Evolutionary conservation across 2,888 invertebrate species (phyloP).

Genomic region (Suillia variegata): DNA sequence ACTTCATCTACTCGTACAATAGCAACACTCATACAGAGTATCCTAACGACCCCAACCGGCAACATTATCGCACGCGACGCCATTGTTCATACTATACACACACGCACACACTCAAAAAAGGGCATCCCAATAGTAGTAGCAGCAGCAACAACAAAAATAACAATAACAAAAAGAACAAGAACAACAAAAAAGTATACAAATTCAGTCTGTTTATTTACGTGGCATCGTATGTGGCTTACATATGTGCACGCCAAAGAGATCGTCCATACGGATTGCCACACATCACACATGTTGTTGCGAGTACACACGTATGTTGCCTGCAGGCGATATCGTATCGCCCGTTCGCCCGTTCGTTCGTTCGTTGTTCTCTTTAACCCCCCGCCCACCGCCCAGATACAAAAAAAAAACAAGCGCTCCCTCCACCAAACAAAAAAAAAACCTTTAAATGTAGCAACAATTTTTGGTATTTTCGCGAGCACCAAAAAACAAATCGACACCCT

Average conservation of each 20-base stretch:
- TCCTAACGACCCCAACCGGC: background rate
- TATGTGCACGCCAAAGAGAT: conserved; percentile 54
- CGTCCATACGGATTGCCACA: conserved; percentile 62
- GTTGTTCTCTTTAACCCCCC: background rate
- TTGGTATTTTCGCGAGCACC: background rate
- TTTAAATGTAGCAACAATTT: conserved; percentile 3
- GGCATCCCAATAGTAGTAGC: conserved; percentile 21
- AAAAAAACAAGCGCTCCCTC: background rate
- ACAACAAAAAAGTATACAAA: conserved; percentile 36
- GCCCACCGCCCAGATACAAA: background rate
- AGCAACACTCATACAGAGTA: background rate
- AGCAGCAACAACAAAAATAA: conserved; percentile 24
- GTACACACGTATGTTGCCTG: conserved; percentile 59
- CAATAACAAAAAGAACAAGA: no score
- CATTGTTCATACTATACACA: conserved; percentile 15
- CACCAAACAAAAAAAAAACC: background rate
- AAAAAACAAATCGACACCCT: background rate
- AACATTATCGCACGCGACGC: background rate
- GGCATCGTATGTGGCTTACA: conserved; percentile 60
- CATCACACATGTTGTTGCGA: conserved; percentile 61
- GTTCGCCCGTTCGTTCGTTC: background rate
- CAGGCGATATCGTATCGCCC: conserved; percentile 52
- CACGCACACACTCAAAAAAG: conserved; percentile 24
- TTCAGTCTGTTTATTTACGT: conserved; percentile 59
- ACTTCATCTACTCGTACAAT: no score